phyloP scores from a whole-genome alignment of 2,113 vertebrate species.

The Eurypyga helias region DNA sequence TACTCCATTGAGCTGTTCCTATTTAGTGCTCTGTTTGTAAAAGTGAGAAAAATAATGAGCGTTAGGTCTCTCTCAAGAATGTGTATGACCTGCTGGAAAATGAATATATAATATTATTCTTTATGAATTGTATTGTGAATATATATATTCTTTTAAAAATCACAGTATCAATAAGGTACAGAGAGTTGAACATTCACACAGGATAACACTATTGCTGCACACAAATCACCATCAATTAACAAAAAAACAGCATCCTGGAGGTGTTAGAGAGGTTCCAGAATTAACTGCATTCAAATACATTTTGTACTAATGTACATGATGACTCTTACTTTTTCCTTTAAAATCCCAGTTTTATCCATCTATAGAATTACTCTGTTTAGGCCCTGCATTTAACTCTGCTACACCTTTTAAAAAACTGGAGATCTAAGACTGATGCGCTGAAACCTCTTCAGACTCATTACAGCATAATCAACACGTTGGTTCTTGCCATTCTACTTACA shows the following conservation, averaged over 20 bases:
- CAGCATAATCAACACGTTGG: neutral
- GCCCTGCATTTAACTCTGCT: neutral
- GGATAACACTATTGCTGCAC: neutral
- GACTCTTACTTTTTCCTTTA: neutral
- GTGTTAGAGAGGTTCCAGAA: neutral
- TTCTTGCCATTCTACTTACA: neutral
- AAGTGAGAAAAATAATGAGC: neutral
- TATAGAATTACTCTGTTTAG: neutral
- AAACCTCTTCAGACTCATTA: neutral
- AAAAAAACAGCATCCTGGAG: neutral
- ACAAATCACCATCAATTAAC: neutral
- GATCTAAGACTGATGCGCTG: neutral
- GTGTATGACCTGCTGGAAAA: neutral
- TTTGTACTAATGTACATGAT: neutral
- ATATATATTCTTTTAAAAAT: neutral
- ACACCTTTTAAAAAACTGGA: neutral
- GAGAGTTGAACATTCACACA: neutral
- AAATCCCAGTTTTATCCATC: neutral
- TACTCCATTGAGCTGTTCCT: neutral
- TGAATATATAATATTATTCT: neutral
- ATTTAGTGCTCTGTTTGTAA: neutral
- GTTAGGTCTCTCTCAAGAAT: neutral
- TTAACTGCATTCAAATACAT: neutral
- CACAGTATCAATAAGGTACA: rapidly evolving
- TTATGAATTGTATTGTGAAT: neutral